Evolutionary conservation across 2,888 invertebrate genomes (phyloP), one percentile per base, ranked within the genome.

Genomic region (Drosophila quinaria): DNA sequence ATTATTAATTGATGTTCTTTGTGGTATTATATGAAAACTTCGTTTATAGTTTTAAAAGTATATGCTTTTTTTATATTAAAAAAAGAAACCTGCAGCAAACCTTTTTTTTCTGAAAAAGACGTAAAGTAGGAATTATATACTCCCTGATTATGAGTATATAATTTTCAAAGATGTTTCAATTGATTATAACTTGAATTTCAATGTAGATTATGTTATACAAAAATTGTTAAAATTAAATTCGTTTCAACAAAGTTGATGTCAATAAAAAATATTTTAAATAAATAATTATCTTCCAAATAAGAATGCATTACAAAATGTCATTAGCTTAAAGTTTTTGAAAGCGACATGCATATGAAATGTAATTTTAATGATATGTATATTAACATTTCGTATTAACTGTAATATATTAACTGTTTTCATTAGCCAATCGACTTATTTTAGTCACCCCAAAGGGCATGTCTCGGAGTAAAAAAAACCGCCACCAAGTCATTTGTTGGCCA

Each of bases 401-500:
- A 61, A 63, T 59, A 67, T 70, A 71, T 64, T 54, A 80, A 65
- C 50, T 44, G 31, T 49, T 80, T 37, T 42, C 46, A 60, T 29
- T 59, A 49, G 72, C 63, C 78, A 67, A 77, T 61, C 47, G 46
- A 50, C 47, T 70, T 67, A 50, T 54, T 64, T 62, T 31, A 74
- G 78, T 66, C 65, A 77, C 69, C 75, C 75, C 62, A 25, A 61
- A 54, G 51, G 42, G 61, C 37, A 56, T 41, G 68, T 58, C 49
- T 19, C 22, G 11, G 9, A 22, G 42, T 46, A 47, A 58, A 39
- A 55, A 54, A 66, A 76, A 42, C 63, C 61, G 77, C 80, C 70
- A 80, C 74, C 63, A 54, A 69, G 68, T 61, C 61, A 17, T 42
- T 60, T 54, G 8, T 39, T 41, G 56, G 75, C 65, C 75, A 74